Base-by-base conservation (phyloP, 2,888 invertebrate species). In the Pristionchus exspectatus region DNA sequence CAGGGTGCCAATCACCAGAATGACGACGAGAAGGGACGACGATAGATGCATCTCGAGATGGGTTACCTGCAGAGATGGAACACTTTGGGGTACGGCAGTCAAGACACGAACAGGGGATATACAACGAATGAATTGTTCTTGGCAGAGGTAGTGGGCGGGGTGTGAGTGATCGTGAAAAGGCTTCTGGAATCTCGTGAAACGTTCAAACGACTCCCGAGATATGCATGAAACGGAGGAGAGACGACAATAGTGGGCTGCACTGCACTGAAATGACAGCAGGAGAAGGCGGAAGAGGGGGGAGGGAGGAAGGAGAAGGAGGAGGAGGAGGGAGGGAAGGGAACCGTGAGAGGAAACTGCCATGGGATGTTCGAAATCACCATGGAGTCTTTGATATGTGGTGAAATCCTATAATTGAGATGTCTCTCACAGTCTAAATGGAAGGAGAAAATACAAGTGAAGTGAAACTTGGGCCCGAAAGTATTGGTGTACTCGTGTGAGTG, bases 221-320 rank as follows among this genome's bases (percentile, higher is more conserved):
- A 81, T 81, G 81, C 81, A 81, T 81, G 50, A 50, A 81, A 81
- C 50, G 81, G 81, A 84, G 30, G 84, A 50, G 50, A 56, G 30
- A 56, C 18, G 50, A 83, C 21, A 84, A 59, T 50, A 38, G 84
- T 50, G n/a, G 81, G 30, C 50, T 81, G 81, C 50, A 81, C 27
- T 81, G 81, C 50, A 81, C n/a, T 54, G 50, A 81, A 50, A 72
- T 72, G 72, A 81, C 44, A 81, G 38, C n/a, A 81, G 81, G 33
- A 50, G 30, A 59, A n/a, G 84, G 54, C 30, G 27, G 56, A 30
- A 27, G 84, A 30, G 14, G 56, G 18, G 56, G 16, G 10, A 56
- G 56, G 33, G 5, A 38, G 44, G 44, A 50, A 50, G n/a, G 24
- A 59, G 59, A 14, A 33, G 21, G 56, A 81, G 50, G 5, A 38